These are phyloP conservation scores for Limonius californicus DNA, from an alignment of 1,140 invertebrate genomes.

Conservation along the genomic window DNA sequence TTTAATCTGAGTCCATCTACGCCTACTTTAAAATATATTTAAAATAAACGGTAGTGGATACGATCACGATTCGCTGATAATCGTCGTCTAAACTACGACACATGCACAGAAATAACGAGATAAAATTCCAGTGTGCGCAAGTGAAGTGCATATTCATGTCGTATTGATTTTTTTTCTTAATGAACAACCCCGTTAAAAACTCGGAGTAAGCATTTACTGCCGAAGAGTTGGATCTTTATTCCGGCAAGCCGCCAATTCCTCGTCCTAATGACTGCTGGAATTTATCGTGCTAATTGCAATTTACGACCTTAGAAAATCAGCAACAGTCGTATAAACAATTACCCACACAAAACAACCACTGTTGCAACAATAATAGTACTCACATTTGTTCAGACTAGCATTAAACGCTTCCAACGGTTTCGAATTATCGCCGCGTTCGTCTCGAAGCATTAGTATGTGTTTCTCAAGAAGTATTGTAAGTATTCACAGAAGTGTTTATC, in stretches of 20 bases:
- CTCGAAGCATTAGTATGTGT: no score
- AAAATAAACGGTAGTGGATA: no score
- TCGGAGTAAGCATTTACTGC: background rate
- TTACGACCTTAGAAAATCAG: constrained; percentile 8
- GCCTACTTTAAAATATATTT: no score
- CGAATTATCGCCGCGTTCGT: no score
- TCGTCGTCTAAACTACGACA: background rate
- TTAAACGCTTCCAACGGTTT: no score
- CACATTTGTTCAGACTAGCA: no score
- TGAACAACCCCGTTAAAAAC: background rate
- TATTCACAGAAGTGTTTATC: no score
- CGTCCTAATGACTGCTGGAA: constrained; percentile 4
- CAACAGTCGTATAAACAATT: constrained; percentile 5
- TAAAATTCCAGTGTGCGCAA: background rate
- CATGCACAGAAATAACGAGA: background rate
- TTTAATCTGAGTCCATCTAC: no score
- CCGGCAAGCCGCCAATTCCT: background rate
- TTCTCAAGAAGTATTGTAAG: no score
- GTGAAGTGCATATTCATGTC: constrained; percentile 6
- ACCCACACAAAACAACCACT: background rate
- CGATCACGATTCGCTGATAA: background rate
- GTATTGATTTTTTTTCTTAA: background rate
- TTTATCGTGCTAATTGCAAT: constrained; percentile 8
- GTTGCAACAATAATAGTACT: background rate
- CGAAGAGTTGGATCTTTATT: background rate